phyloP scores from a whole-genome alignment of 2,797 vertebrate species.

The Huso huso region DNA sequence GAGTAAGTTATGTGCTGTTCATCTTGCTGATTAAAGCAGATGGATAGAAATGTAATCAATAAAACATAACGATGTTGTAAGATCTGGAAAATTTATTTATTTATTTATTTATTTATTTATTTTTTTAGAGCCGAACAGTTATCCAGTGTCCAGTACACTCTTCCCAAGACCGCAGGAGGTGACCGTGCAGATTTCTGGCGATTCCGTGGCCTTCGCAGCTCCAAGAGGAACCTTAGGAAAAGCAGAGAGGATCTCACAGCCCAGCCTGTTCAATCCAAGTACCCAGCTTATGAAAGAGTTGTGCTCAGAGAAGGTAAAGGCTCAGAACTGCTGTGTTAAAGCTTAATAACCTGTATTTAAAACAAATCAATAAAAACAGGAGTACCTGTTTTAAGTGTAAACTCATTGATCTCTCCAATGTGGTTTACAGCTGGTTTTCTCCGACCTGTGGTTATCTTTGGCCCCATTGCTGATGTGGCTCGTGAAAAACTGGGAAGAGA shows the following conservation, averaged over 20 bases:
- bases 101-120: too few species aligned
- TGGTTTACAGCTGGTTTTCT: constrained; percentile 81
- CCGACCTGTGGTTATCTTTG: constrained; percentile 94
- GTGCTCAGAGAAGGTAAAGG: constrained; percentile 87
- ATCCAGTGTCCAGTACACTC: constrained; percentile 94
- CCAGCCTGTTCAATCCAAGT: constrained; percentile 95
- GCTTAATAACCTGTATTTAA: background rate
- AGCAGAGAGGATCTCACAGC: constrained; percentile 95
- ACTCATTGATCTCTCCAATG: too few species aligned
- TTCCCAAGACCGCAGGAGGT: constrained; percentile 92
- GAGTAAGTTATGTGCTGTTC: too few species aligned
- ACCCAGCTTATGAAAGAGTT: constrained; percentile 94
- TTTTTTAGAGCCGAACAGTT: constrained; percentile 88
- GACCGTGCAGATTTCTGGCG: constrained; percentile 96
- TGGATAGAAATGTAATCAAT: too few species aligned
- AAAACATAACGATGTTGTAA: too few species aligned
- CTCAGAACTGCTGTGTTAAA: background rate
- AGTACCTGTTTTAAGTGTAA: too few species aligned
- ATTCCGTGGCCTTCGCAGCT: constrained; percentile 90
- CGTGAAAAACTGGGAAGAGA: constrained; percentile 91
- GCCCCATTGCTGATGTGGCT: constrained; percentile 95
- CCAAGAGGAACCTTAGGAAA: constrained; percentile 93
- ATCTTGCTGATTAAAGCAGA: too few species aligned
- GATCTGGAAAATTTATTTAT: too few species aligned
- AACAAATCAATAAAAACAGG: too few species aligned